Conservation (phyloP, 2,797 vertebrate genomes). For the Lagocephalus sceleratus region DNA sequence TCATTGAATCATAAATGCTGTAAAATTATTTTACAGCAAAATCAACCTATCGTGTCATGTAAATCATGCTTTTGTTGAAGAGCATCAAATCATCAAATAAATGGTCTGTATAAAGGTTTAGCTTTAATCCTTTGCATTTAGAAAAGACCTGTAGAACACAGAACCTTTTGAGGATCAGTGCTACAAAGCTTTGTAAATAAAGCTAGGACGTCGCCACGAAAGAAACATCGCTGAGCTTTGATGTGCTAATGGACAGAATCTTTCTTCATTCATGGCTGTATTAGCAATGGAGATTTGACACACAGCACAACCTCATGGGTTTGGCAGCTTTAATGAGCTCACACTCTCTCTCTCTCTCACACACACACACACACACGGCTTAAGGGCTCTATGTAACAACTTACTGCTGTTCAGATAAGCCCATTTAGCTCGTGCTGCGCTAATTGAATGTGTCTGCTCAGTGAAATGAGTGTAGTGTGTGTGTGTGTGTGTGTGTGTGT, state of each 20-base stretch:
- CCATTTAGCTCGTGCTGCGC: slow-evolving; percentile 33
- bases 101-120: no score
- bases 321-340: slow-evolving; percentile 23
- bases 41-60: no score
- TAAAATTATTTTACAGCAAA: no score
- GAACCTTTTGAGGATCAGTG: no score
- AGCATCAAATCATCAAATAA: no score
- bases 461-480: slow-evolving; percentile 25
- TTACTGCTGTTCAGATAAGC: slow-evolving; percentile 33
- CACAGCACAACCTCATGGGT: slow-evolving; percentile 20
- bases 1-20: no score
- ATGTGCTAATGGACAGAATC: slow-evolving; percentile 36
- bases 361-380: background rate
- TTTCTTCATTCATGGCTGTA: slow-evolving; percentile 13
- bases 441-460: slow-evolving; percentile 56
- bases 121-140: no score
- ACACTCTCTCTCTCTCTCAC: background rate
- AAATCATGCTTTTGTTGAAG: no score
- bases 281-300: slow-evolving; percentile 44
- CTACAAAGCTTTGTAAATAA: no score
- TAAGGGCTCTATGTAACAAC: slow-evolving; percentile 23
- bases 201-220: background rate
- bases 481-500: slow-evolving; percentile 19
- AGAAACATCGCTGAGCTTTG: slow-evolving; percentile 12
- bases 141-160: no score